Evolutionary conservation across 2,888 invertebrate genomes (phyloP).

Genomic region (Hetaerina titia): DNA sequence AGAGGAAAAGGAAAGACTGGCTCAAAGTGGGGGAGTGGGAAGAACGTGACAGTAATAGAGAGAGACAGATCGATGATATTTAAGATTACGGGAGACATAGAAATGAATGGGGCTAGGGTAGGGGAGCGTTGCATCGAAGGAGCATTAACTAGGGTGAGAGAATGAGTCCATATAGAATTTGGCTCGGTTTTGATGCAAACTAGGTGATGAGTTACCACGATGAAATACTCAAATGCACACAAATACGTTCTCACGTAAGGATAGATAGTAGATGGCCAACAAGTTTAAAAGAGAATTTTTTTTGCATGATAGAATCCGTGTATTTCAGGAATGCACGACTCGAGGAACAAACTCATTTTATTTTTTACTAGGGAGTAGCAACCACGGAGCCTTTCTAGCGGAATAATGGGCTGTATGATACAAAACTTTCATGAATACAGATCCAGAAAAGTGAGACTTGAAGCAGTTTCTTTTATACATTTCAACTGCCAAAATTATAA

Average conservation of each 20-base stretch:
- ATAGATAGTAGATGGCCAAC: background rate
- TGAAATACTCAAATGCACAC: background rate
- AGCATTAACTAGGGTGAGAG: background rate
- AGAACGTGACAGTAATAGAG: no score
- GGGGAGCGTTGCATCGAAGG: background rate
- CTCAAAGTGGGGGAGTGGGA: no score
- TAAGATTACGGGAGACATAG: background rate
- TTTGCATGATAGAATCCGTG: background rate
- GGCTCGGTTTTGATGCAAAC: background rate
- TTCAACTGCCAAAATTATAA: no score
- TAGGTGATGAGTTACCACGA: background rate
- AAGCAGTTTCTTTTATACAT: background rate
- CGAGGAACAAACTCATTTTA: background rate
- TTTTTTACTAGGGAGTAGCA: background rate
- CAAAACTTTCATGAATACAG: background rate
- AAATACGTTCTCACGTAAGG: background rate
- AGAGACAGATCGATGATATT: background rate
- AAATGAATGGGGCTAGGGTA: background rate
- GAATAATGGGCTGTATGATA: background rate
- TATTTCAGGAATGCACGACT: background rate
- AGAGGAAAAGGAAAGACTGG: background rate
- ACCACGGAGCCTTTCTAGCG: background rate
- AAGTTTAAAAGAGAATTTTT: background rate
- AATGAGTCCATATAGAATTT: slow-evolving; percentile 1
- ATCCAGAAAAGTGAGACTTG: background rate